phyloP scores from a whole-genome alignment of 2,113 vertebrate species.

The Plotosus lineatus region DNA sequence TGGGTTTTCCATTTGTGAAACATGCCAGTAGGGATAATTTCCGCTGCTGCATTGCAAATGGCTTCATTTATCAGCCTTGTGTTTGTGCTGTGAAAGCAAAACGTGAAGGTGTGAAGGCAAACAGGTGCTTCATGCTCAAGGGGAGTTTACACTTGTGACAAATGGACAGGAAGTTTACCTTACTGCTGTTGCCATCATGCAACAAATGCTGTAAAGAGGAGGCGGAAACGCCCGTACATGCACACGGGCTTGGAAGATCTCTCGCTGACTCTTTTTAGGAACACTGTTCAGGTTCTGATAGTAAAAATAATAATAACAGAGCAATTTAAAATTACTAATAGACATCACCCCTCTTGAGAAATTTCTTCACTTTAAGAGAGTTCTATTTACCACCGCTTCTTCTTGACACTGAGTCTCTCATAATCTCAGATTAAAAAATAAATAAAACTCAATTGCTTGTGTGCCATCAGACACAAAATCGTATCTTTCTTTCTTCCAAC shows the following conservation, averaged over 20 bases:
- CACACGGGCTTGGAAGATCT: neutral
- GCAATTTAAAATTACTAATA: no score
- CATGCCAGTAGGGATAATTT: neutral
- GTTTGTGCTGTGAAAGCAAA: neutral
- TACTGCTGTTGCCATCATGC: neutral
- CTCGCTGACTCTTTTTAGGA: no score
- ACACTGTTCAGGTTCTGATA: no score
- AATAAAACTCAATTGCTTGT: no score
- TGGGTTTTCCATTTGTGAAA: neutral
- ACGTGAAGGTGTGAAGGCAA: neutral
- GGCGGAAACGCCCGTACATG: neutral
- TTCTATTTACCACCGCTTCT: no score
- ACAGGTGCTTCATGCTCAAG: neutral
- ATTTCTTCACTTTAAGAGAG: no score
- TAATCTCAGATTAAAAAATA: no score
- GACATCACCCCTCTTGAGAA: no score
- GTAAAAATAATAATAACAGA: no score
- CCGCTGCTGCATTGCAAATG: neutral
- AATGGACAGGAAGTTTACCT: neutral
- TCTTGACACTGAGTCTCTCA: no score
- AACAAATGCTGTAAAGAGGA: neutral
- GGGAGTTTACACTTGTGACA: neutral
- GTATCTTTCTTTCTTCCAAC: no score
- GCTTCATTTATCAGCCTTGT: neutral
- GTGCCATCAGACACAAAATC: no score